phyloP scores from a whole-genome alignment of 2,113 vertebrate genomes.

The Herpetotheres cachinnans region DNA sequence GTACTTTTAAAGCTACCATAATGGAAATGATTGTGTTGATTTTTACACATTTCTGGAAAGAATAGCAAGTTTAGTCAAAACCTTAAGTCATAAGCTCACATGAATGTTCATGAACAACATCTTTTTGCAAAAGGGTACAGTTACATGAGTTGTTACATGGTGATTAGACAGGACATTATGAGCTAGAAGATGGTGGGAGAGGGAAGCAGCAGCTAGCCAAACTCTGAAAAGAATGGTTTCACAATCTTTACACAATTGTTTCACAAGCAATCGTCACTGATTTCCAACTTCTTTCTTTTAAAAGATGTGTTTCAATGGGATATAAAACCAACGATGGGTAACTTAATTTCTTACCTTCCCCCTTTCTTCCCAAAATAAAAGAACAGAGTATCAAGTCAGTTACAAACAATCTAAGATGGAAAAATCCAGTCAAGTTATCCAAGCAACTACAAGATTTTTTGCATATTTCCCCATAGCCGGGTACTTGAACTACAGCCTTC shows the following conservation, averaged over 20 bases:
- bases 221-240: neutral
- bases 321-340: neutral
- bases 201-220: neutral
- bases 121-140: neutral
- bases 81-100: neutral
- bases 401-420: neutral
- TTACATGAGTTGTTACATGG: neutral
- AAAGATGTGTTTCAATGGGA: neutral
- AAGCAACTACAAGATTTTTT: neutral
- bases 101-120: neutral
- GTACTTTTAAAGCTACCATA: neutral
- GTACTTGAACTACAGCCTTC: neutral
- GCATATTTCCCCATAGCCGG: neutral
- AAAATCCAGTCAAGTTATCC: neutral
- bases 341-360: neutral
- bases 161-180: neutral
- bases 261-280: neutral
- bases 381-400: neutral
- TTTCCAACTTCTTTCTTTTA: neutral
- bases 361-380: neutral
- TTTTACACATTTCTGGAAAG: constrained; percentile 11
- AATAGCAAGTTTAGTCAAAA: neutral
- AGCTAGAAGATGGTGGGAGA: neutral
- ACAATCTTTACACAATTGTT: neutral
- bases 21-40: neutral